Conservation (phyloP, 2,888 invertebrate species). For the Seira sanloemensis region DNA sequence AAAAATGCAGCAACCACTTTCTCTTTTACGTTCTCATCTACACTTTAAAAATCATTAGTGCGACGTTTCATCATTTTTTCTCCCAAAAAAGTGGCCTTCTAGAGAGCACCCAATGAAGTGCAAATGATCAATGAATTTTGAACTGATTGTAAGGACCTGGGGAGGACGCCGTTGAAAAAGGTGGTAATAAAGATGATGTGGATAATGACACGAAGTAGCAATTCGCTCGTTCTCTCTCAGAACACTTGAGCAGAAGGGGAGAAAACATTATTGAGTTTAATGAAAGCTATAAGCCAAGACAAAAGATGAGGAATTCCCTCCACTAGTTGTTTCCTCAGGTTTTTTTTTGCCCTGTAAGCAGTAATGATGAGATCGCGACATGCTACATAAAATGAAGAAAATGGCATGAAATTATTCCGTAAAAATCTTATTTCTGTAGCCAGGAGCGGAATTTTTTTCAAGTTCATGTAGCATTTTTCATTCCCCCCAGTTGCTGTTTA, state of each 20-base stretch:
- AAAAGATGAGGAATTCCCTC: background rate
- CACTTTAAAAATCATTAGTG: slow-evolving; percentile 24
- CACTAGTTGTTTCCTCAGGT: background rate
- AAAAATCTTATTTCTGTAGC: slow-evolving; percentile 1
- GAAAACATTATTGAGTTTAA: slow-evolving; percentile 1
- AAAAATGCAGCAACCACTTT: slow-evolving; percentile 25
- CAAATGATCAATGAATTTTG: slow-evolving; percentile 42
- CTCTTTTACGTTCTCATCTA: slow-evolving; percentile 39
- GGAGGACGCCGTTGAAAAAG: background rate
- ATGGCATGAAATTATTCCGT: slow-evolving; percentile 15
- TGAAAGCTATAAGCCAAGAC: slow-evolving; percentile 14
- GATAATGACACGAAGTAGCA: slow-evolving; percentile 1
- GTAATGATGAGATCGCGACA: slow-evolving; percentile 4
- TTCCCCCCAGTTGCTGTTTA: slow-evolving; percentile 10
- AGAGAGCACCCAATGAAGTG: slow-evolving; percentile 54
- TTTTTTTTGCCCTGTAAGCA: slow-evolving; percentile 8
- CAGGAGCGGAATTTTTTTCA: background rate
- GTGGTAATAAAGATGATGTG: background rate
- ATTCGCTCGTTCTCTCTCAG: background rate
- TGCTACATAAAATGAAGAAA: background rate
- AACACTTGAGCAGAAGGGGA: background rate
- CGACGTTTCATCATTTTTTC: background rate
- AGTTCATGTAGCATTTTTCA: slow-evolving; percentile 30
- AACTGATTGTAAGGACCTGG: background rate
- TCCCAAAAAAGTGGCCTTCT: background rate